Evolutionary conservation across 92 coral and sea anemone species (phyloP), one percentile per base, ranked within the genome.

Genomic region (Porites cylindrica): DNA sequence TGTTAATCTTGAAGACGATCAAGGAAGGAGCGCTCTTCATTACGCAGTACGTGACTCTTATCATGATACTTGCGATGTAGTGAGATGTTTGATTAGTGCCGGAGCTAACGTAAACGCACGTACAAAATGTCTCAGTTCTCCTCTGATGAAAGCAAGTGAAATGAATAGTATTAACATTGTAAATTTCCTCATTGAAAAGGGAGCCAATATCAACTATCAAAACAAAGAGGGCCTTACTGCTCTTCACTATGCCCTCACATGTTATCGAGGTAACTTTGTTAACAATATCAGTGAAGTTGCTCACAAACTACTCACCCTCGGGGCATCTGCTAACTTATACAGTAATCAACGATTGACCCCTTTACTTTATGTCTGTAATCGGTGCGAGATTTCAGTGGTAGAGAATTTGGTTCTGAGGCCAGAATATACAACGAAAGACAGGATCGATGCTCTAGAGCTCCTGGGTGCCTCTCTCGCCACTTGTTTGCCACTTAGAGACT

Each of bases 11-110:
- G 94, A 93, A 24, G 96, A 93, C 72, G 78, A 82, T 51, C 90
- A 90, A 23, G 96, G 96, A 9, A 86, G 88, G n/a, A 90, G 90
- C 21, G 96, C 87, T 1, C 82, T 93, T 72, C 94, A 93, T 63
- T 90, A 90, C 64, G 96, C 93, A 2, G 94, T 54, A 13, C 60
- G 14, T 54, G 47, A 0, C 47, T 38, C 47, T 38, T 54, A 54
- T 54, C 60, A 54, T 13, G 60, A 54, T 10, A 9, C 60, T 10
- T 54, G 60, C 9, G 60, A 13, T 54, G 60, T 54, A 9, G 60
- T 54, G 60, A 54, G 60, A 54, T 54, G 60, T 54, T 54, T 54
- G 60, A 10, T 54, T 54, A 54, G 12, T 9, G 3, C 11, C 14
- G 60, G 60, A 54, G 60, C 60, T 13, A 13, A 54, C 14, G 60